phyloP scores from a whole-genome alignment of 2,888 invertebrate genomes.

The Cryptophagus acutangulus region DNA sequence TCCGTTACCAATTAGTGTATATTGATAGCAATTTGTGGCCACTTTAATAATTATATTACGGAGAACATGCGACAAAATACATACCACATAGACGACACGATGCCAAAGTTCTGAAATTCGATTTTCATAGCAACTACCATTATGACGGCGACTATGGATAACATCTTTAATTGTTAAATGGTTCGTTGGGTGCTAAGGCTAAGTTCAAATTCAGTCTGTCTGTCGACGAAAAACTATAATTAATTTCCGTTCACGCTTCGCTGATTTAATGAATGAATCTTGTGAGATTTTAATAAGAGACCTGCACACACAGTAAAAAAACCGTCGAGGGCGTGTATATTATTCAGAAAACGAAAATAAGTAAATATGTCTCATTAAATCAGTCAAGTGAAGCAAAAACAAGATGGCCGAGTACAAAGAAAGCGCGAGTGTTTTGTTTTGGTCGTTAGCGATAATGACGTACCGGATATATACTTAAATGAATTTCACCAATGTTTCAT shows the following conservation, averaged over 20 bases:
- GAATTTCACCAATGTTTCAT: slow-evolving; percentile 22
- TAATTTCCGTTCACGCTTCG: too few relatives aligned
- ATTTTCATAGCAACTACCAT: too few relatives aligned
- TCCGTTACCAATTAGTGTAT: slow-evolving; percentile 37
- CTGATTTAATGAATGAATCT: too few relatives aligned
- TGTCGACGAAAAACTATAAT: too few relatives aligned
- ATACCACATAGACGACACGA: not conserved
- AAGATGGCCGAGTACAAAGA: slow-evolving; percentile 45
- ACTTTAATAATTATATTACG: slow-evolving; percentile 37
- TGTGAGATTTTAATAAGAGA: too few relatives aligned
- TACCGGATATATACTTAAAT: slow-evolving; percentile 38
- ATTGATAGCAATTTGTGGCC: slow-evolving; percentile 39
- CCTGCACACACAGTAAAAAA: too few relatives aligned
- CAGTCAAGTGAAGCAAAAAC: slow-evolving; percentile 46
- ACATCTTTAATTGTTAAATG: too few relatives aligned
- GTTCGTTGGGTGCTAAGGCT: too few relatives aligned
- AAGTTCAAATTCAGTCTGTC: too few relatives aligned
- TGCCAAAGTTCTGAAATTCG: slow-evolving; percentile 2
- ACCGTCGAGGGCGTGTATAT: too few relatives aligned
- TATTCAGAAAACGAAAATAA: too few relatives aligned
- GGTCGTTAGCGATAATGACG: slow-evolving; percentile 46
- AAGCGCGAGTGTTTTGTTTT: slow-evolving; percentile 44
- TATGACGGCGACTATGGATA: too few relatives aligned
- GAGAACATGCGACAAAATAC: slow-evolving; percentile 2
- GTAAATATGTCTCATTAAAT: slow-evolving; percentile 42